Conservation (phyloP, 1,140 invertebrate genomes). For the Teleogryllus occipitalis region DNA sequence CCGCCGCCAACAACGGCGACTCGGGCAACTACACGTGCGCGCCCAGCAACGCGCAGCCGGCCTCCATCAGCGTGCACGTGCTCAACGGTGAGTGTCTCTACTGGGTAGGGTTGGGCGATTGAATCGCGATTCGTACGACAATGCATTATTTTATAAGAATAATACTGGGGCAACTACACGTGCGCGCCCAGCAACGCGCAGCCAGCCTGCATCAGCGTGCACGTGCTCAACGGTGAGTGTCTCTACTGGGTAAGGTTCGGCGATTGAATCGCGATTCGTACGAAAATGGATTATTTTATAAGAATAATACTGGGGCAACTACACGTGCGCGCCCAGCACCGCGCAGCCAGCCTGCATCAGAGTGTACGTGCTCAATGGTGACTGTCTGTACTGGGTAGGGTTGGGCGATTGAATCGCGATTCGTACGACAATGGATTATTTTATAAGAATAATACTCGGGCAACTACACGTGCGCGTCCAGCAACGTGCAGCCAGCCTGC, state of each 20-base stretch:
- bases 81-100: conserved; percentile 38
- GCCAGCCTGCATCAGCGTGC: conserved; percentile 36
- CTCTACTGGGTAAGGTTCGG: too few relatives aligned
- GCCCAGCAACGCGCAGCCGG: conserved; percentile 56
- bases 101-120: too few relatives aligned
- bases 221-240: too few relatives aligned
- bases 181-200: conserved; percentile 60
- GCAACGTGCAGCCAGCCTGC: conserved; percentile 55
- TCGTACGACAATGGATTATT: too few relatives aligned
- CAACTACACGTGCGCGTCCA: conserved; percentile 60
- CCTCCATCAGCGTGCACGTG: conserved; percentile 61
- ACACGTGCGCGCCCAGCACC: conserved; percentile 61
- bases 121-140: too few relatives aligned
- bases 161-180: conserved; percentile 59
- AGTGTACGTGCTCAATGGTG: conserved; percentile 55
- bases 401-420: too few relatives aligned
- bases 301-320: conserved; percentile 58
- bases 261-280: too few relatives aligned
- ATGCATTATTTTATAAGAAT: too few relatives aligned
- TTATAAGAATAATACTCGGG: too few relatives aligned
- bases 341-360: conserved; percentile 55
- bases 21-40: conserved; percentile 60
- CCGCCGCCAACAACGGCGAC: conserved; percentile 46
- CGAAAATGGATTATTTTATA: too few relatives aligned
- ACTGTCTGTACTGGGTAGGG: too few relatives aligned